phyloP scores from a whole-genome alignment of 2,797 vertebrate species.

The Serranus cabrilla region DNA sequence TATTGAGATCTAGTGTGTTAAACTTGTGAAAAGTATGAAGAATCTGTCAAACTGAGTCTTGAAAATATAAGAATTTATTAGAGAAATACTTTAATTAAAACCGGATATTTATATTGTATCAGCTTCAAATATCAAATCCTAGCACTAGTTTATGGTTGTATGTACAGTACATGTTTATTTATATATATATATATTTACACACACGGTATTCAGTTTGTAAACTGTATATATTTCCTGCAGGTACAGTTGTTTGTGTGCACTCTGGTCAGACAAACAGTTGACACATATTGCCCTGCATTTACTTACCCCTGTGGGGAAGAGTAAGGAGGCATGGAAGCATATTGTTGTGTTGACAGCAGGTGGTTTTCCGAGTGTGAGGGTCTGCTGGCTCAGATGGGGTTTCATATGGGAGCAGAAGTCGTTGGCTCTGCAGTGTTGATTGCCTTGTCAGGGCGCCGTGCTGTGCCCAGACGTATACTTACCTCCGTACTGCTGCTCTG shows the following conservation, averaged over 20 bases:
- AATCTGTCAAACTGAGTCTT: neutral
- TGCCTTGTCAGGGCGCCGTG: constrained; percentile 41
- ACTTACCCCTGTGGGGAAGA: constrained; percentile 46
- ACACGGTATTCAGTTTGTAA: neutral
- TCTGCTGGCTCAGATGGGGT: constrained; percentile 66
- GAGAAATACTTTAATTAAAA: neutral
- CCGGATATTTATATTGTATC: neutral
- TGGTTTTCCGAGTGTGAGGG: constrained; percentile 62
- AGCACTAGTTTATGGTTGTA: neutral
- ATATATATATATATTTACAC: neutral
- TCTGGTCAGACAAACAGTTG: constrained; percentile 43
- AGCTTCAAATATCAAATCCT: neutral
- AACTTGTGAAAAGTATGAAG: neutral
- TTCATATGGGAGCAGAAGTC: constrained; percentile 61
- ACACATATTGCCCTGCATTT: constrained; percentile 52
- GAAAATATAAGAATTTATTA: neutral
- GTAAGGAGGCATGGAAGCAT: constrained; percentile 53
- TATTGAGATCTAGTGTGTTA: neutral
- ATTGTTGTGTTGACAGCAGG: constrained; percentile 70
- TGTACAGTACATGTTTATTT: neutral
- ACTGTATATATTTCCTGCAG: constrained; percentile 10
- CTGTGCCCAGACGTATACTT: constrained; percentile 52
- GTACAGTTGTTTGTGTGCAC: constrained; percentile 5
- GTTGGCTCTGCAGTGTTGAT: constrained; percentile 27
- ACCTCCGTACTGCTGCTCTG: constrained; percentile 55